These are phyloP conservation scores for Myotis myotis DNA, from an alignment of 2,797 vertebrate species.

Conservation along the genomic window DNA sequence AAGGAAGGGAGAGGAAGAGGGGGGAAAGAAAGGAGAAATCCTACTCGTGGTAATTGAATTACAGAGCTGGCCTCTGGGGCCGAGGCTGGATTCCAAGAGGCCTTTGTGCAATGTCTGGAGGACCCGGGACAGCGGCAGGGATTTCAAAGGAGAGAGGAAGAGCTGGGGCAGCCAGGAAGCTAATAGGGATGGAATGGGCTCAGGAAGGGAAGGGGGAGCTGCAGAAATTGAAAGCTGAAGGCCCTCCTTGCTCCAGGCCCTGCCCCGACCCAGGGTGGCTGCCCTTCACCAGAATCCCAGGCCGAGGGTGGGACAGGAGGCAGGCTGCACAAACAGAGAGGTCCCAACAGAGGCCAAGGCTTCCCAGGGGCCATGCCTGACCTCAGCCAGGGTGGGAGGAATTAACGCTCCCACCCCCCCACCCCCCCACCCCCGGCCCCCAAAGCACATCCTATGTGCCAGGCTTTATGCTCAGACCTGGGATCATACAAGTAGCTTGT, in stretches of 20 bases:
- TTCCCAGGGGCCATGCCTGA: conserved; percentile 54
- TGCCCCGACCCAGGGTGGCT: conserved; percentile 85
- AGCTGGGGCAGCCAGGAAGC: conserved; percentile 76
- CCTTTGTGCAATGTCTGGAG: conserved; percentile 85
- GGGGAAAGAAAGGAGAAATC: conserved; percentile 82
- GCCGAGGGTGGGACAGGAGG: conserved; percentile 75
- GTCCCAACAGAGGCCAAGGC: conserved; percentile 50
- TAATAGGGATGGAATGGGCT: conserved; percentile 80
- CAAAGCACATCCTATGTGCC: background rate
- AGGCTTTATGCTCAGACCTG: accelerated
- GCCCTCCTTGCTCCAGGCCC: conserved; percentile 79
- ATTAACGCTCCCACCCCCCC: background rate
- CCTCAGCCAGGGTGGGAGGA: background rate
- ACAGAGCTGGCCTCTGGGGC: conserved; percentile 83
- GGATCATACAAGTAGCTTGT: background rate
- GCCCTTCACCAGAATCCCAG: conserved; percentile 78
- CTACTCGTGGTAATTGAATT: conserved; percentile 86
- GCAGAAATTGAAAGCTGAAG: conserved; percentile 85
- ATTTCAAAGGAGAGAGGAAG: conserved; percentile 86
- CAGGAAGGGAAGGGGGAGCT: conserved; percentile 78
- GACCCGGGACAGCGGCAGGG: conserved; percentile 82
- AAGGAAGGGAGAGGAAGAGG: conserved; percentile 78
- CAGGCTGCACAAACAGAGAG: conserved; percentile 82
- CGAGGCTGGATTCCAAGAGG: conserved; percentile 84
- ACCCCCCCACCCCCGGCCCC: background rate